Evolutionary conservation across 2,797 vertebrate genomes (phyloP), one percentile per base, ranked within the genome.

Genomic region (Danio choprae): DNA sequence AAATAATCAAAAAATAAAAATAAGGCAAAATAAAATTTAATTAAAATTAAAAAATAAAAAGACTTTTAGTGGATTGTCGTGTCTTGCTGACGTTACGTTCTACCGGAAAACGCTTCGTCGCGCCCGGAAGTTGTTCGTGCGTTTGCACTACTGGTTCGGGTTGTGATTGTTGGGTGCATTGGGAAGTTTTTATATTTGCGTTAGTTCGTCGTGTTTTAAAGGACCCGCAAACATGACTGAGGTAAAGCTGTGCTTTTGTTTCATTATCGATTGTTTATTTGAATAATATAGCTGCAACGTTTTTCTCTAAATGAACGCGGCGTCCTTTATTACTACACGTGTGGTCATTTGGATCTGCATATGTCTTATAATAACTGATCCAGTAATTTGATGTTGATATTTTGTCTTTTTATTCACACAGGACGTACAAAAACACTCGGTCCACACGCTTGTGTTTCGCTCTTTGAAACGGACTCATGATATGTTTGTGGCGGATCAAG

Each of bases 361-460:
- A 7, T 22, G 7, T 13, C 5, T 36, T 38, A 3, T 18, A 22
- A 38, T 3, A 15, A 44, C 18, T 11, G 13, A 29, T n/a, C 18
- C 5, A 2, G 22, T n/a, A 1, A 22, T 44, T 10, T 59, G 20
- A 13, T 13, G 1, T 58, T 46, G 5, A 46, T 36, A 29, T 59
- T 48, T 0, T 29, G 20, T 74, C 22, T 74, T 46, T 53, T 58
- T 16, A 5, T 71, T 59, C 18, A 7, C 44, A 43, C 15, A 99
- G 98, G 98, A 99, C 60, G 98, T 99, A 16, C 98, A 99, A 36
- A 99, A 99, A 83, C 98, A 99, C 87, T 99, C 98, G n/a, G 98
- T 99, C 81, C 98, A 99, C 90, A 98, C 98, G 0, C 91, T 99
- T 87, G 96, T 99, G 83, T 99, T 99, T 93, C 96, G 98, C 43